Evolutionary conservation across 2,113 vertebrate species (phyloP).

Genomic region (Axis porcinus): DNA sequence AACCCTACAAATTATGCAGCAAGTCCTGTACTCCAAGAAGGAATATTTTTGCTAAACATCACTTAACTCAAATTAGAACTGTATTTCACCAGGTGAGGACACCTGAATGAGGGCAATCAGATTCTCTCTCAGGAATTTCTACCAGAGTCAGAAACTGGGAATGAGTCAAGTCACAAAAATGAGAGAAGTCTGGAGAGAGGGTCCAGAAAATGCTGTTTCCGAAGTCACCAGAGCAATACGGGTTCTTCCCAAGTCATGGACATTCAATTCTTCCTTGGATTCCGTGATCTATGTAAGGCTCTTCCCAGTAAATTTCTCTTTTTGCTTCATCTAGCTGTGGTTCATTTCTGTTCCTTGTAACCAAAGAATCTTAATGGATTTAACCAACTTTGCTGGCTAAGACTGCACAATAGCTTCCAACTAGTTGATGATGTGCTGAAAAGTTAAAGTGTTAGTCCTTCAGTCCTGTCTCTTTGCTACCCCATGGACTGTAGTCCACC

Average conservation of each 20-base stretch:
- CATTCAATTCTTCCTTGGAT: not conserved
- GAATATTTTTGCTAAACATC: not conserved
- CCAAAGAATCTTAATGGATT: not conserved
- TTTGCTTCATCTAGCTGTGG: not conserved
- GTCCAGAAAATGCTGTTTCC: not conserved
- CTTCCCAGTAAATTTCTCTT: not conserved
- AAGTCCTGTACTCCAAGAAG: not conserved
- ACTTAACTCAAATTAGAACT: not conserved
- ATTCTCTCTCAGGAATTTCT: not conserved
- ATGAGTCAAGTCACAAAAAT: not conserved
- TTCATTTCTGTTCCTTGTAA: not conserved
- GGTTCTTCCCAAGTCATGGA: not conserved
- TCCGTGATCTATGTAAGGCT: not conserved
- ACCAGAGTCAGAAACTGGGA: not conserved
- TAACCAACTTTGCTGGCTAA: not conserved
- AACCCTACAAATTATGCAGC: not conserved
- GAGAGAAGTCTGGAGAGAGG: not conserved
- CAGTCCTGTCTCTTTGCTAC: not conserved
- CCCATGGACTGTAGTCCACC: not conserved
- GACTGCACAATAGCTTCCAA: not conserved
- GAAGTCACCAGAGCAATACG: not conserved
- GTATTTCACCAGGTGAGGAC: not conserved
- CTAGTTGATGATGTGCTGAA: too few relatives aligned
- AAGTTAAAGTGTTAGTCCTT: not conserved
- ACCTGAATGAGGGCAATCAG: not conserved